Percentiles rank a stretch among this genome's conserved stretches.
phyloP scores from a whole-genome alignment of 2,113 vertebrate species.

The Phylloscopus trochiloides region DNA sequence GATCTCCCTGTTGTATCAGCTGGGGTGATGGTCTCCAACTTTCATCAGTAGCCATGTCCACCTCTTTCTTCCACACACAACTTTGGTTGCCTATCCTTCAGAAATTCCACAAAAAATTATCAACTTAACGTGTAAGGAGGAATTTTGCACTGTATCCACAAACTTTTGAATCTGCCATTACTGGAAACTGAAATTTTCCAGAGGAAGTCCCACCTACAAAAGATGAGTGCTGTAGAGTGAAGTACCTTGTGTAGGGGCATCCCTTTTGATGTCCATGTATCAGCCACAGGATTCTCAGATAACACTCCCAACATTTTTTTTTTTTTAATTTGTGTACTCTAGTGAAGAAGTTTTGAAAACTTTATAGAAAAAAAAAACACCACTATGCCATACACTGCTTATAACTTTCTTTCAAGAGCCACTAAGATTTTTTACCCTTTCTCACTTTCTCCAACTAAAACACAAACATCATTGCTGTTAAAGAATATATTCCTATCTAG shows the following conservation, averaged over 20 bases:
- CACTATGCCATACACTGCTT: neutral
- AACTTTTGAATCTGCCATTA: neutral
- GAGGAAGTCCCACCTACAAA: neutral
- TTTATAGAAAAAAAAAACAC: neutral
- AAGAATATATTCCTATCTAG: neutral
- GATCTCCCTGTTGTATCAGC: neutral
- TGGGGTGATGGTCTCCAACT: neutral
- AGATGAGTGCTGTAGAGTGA: neutral
- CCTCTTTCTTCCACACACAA: neutral
- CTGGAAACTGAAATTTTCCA: neutral
- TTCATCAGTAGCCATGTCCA: neutral
- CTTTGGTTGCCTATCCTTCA: neutral
- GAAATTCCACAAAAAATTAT: neutral
- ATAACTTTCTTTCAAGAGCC: neutral
- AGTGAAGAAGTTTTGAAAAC: neutral
- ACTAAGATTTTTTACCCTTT: neutral
- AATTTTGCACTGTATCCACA: neutral
- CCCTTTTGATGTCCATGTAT: neutral
- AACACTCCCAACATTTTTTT: neutral
- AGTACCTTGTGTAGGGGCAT: neutral
- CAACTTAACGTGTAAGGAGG: neutral
- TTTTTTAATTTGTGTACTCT: neutral
- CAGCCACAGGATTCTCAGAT: neutral
- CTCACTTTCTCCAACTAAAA: neutral
- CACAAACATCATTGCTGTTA: neutral